Base-by-base conservation (phyloP, 2,888 invertebrate species). In the Apamea crenata region DNA sequence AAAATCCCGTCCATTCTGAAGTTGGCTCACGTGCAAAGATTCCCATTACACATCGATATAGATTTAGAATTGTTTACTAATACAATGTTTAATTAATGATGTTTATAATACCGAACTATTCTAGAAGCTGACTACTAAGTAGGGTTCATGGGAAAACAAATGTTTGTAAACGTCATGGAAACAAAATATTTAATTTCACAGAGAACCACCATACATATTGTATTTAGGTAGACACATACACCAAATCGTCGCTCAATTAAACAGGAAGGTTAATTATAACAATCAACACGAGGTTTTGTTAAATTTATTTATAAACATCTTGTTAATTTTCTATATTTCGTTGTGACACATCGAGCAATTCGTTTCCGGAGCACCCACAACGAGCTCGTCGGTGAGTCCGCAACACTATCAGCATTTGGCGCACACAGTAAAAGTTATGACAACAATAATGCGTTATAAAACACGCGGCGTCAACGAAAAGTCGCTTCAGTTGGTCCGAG, bases 391-490 rank as follows among this genome's bases (percentile, higher is more conserved):
- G 16, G n/a, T 36, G 21, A 61, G 36, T 18, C 80, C 32, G 21
- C 87, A 77, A 77, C 80, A 86, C 84, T 84, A 82, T 84, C 86
- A 81, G 77, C 77, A 74, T 80, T 83, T 78, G 85, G 85, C 83
- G 88, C 89, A 89, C 92, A 88, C 94, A 90, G 94, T 94, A 95
- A 96, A 95, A 96, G 95, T 95, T 95, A 95, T 94, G 94, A 96
- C 95, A 95, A 96, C 96, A 96, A 94, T 94, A 93, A 93, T 93
- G 93, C 94, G 93, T 96, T 96, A 96, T 96, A 97, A 97, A 96
- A 96, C 95, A 93, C 91, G 92, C 93, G 88, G 94, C 91, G 91
- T 91, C 92, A 90, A 93, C 95, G 93, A 94, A 95, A 95, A 95
- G 93, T 93, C 91, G 93, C 94, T 95, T 96, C 96, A 96, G 96